Percentiles rank a stretch among this genome's conserved stretches.
Conservation (phyloP, 2,113 vertebrate genomes). For the Aldabrachelys gigantea region DNA sequence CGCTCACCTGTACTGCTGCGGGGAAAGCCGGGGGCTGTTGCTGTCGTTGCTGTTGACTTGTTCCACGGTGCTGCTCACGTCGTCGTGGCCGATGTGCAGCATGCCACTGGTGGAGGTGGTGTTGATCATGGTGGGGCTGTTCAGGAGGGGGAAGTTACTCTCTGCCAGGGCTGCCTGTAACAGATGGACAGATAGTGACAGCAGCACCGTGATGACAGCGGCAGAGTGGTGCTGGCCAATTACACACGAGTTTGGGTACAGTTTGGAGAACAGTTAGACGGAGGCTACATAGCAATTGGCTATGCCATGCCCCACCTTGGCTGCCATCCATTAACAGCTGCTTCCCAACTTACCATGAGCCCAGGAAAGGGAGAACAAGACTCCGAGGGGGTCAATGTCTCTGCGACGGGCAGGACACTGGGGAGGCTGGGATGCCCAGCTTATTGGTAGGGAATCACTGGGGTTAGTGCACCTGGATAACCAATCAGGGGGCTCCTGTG, state of each 20-base stretch:
- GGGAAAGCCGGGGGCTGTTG: slow-evolving; percentile 96
- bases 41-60: slow-evolving; percentile 97
- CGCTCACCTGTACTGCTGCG: slow-evolving; percentile 94
- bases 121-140: slow-evolving; percentile 91
- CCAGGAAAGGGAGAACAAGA: background rate
- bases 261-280: background rate
- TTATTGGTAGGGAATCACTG: background rate
- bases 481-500: background rate
- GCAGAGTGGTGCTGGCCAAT: background rate
- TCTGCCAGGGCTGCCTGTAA: slow-evolving; percentile 89
- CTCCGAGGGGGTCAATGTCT: background rate
- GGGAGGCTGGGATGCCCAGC: accelerated
- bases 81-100: slow-evolving; percentile 95
- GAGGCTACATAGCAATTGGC: background rate
- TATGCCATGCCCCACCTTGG: background rate
- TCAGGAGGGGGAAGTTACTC: slow-evolving; percentile 95
- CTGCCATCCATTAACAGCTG: background rate
- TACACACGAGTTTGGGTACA: background rate
- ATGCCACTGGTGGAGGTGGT: slow-evolving; percentile 91
- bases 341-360: background rate
- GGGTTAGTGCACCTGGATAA: background rate
- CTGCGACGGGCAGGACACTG: accelerated
- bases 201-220: background rate
- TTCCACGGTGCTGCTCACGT: slow-evolving; percentile 95
- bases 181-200: background rate